Evolutionary conservation across 2,113 vertebrate species (phyloP), one percentile per base, ranked within the genome.

Genomic region (Lathamus discolor): DNA sequence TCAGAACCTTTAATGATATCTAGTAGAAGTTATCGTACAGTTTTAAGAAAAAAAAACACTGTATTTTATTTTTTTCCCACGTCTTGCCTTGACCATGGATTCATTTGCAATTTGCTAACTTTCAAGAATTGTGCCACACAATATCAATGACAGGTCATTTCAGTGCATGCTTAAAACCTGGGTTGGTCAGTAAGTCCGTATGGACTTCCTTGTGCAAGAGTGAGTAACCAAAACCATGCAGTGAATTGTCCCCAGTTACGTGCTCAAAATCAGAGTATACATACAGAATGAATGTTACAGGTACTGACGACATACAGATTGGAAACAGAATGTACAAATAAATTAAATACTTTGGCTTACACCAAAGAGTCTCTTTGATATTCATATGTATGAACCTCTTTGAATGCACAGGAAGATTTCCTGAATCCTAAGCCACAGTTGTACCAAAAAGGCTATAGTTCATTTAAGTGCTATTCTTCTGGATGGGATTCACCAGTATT

Each of bases 241-340:
- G 10, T 55, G 23, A 64, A 25, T 35, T 79, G 6, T 20, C n/a
- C 31, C 18, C 6, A 19, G 18, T 33, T 33, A 35, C 7, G 2
- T 61, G 11, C 10, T 51, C 29, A 70, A 76, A 31, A n/a, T 76
- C 3, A 0, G 5, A 3, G 1, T 35, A 5, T 20, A 9, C 9
- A 37, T 6, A 5, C 22, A 44, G 13, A 62, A 37, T 6, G 3
- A 69, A 37, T 83, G 5, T 35, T 64, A n/a, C 23, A 64, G 5
- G 46, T 57, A 16, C 10, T 23, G 11, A n/a, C n/a, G 57, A 10
- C 16, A 35, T 29, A 35, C 37, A 83, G 20, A 22, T 16, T 35
- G 20, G 31, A 68, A 76, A 66, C 15, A 8, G 13, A 1, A 11
- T 46, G 2, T 69, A 23, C 3, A 59, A 82, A 22, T 23, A 69